Evolutionary conservation across 2,113 vertebrate genomes (phyloP), one percentile per base, ranked within the genome.

Genomic region (Phyllostomus discolor): DNA sequence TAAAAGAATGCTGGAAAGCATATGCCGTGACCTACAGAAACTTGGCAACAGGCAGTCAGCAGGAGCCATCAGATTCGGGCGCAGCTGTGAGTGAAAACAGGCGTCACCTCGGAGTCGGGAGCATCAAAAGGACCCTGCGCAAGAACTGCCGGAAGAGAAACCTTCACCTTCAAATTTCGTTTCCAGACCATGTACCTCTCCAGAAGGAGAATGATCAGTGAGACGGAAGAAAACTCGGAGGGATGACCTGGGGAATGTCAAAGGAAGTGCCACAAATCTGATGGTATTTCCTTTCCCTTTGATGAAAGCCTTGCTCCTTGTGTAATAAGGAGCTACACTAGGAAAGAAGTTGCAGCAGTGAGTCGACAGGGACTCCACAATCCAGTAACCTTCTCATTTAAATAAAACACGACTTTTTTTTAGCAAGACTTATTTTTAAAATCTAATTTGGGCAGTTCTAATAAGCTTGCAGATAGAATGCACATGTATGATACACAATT

Each of bases 251-350:
- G 96, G 59, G 99, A 99, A 67, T 98, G 98, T 96, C 98, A 98
- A 1, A 98, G 99, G 97, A 99, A 99, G 97, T 99, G 99, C 90
- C 99, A 99, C 93, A 98, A 99, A 92, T 99, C 99, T 0, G 99
- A 99, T 98, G 99, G 99, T 98, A 99, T 99, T 98, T 99, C 99
- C 0, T 97, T 99, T 93, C 99, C 99, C 0, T 99, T 99, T 73
- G 99, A 99, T 81, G 99, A 99, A 90, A 99, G 99, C 90, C 98
- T 99, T 91, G 99, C 99, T 0, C 99, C 99, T 98, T 99, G 99
- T 96, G 99, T 99, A 92, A 99, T 99, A 95, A 99, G 99, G 99
- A 99, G 48, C 98, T 99, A 73, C 98, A 98, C 78, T 98, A 98
- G 92, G 99, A 99, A 96, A 98, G 98, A 97, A 98, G 98, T 95